Evolutionary conservation across 2,888 invertebrate genomes (phyloP), one percentile per base, ranked within the genome.

Genomic region (Chrysotoxum bicinctum): DNA sequence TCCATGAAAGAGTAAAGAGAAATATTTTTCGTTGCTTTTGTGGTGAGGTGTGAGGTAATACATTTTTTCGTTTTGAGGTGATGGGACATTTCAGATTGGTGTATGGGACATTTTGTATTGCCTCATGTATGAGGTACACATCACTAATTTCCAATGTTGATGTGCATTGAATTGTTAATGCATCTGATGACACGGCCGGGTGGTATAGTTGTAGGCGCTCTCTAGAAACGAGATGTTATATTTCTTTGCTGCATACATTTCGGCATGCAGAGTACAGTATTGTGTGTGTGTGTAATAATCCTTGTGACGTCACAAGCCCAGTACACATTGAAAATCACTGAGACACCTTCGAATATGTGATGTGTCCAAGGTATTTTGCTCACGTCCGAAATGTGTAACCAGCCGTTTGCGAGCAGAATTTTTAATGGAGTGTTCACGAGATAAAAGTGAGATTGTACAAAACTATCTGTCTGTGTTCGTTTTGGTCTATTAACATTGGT

Each of bases 91-190:
- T n/a, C n/a, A n/a, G n/a, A n/a, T n/a, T n/a, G n/a, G n/a, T n/a
- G n/a, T n/a, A n/a, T n/a, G n/a, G n/a, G n/a, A n/a, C n/a, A n/a
- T n/a, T n/a, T n/a, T n/a, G n/a, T n/a, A n/a, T n/a, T n/a, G n/a
- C n/a, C n/a, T n/a, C n/a, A n/a, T n/a, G n/a, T n/a, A n/a, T n/a
- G n/a, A n/a, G n/a, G n/a, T n/a, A n/a, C n/a, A n/a, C n/a, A n/a
- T n/a, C n/a, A n/a, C n/a, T n/a, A n/a, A 64, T 69, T 48, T 48
- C 43, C 14, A 37, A 26, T 54, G 54, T 66, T 72, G 81, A 72
- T 66, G 75, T 54, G 76, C 8, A 75, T 76, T 50, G 84, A 76
- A 81, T 85, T 76, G 64, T 45, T 76, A 85, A 85, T 85, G 43
- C 54, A 4, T 23, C 14, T 16, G 26, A 23, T 73, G 68, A 50